These are phyloP conservation scores for Chaunax sp. DNA, from an alignment of 2,797 vertebrate genomes.

Conservation along the genomic window DNA sequence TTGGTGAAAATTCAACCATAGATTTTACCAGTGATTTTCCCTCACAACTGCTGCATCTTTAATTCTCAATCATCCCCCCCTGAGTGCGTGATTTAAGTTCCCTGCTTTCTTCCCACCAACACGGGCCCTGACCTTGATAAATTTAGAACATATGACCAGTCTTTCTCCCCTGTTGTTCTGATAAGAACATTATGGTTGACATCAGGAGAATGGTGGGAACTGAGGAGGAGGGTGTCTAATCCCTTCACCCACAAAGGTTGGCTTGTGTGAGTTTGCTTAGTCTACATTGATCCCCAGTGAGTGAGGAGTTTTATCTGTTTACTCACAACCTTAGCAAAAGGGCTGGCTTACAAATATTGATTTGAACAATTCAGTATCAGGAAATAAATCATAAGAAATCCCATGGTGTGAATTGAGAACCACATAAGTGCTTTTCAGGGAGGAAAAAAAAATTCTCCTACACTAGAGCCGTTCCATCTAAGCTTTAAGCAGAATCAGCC, in stretches of 20 bases:
- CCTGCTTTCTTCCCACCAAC: slow-evolving; percentile 39
- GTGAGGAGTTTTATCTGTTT: slow-evolving; percentile 52
- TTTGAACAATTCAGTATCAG: slow-evolving; percentile 29
- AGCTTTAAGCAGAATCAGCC: slow-evolving; percentile 41
- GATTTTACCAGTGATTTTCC: slow-evolving; percentile 14
- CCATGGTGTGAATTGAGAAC: slow-evolving; percentile 17
- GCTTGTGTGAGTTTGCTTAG: slow-evolving; percentile 62
- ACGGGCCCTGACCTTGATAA: slow-evolving; percentile 44
- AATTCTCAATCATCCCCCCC: slow-evolving; percentile 22
- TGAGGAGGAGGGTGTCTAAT: slow-evolving; percentile 64
- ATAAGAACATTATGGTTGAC: slow-evolving; percentile 51
- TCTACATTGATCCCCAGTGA: slow-evolving; percentile 58
- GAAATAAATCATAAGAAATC: slow-evolving; percentile 30
- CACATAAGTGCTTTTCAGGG: slow-evolving; percentile 12
- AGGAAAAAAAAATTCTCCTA: background rate
- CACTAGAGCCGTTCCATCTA: slow-evolving; percentile 4
- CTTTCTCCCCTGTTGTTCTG: slow-evolving; percentile 48
- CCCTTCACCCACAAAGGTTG: slow-evolving; percentile 58
- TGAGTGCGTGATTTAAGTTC: slow-evolving; percentile 47
- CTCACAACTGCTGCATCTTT: slow-evolving; percentile 29
- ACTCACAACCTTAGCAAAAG: slow-evolving; percentile 45
- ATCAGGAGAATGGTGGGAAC: slow-evolving; percentile 50
- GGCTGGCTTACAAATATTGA: slow-evolving; percentile 52
- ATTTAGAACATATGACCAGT: slow-evolving; percentile 41
- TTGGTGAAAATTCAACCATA: slow-evolving; percentile 11